Base-by-base conservation (phyloP, 2,113 vertebrate genomes). In the Plecotus auritus region DNA sequence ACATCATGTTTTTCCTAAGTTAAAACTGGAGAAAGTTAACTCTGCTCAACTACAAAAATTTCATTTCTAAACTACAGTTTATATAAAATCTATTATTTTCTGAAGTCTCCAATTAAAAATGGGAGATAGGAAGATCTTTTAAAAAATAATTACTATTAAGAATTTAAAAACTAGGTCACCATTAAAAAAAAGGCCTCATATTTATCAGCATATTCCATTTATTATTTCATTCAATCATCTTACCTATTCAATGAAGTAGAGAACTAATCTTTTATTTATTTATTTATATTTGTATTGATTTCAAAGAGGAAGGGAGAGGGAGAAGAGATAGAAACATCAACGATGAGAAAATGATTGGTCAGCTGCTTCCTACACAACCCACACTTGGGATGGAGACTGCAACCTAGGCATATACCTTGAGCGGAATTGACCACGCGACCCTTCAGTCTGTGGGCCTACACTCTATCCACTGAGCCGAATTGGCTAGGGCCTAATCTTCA, bases 1-100 rank as follows among this genome's bases (percentile, higher is more conserved):
- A 81, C 56, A 87, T 51, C 23, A n/a, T 45, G 35, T 7, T 85
- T 95, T 93, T 80, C 64, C 76, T 93, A 86, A 89, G 26, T 56
- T 89, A 91, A 86, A 86, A 23, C 49, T 70, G 35, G 82, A 95
- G 49, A 88, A 97, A 87, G 90, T 66, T 77, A 95, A 74, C 9
- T 88, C 85, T 85, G 49, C 28, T 85, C 83, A 42, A 40, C 32
- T 17, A 85, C 14, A 64, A 88, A 85, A 85, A 66, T 13, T 42
- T 61, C 49, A 85, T 49, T 81, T 88, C 40, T 85, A 61, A 94
- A 85, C 17, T 54, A 80, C 2, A 85, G n/a, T 61, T 94, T 86
- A 82, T 64, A 76, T 18, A 89, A 70, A 90, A 76, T 82, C 35
- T 61, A 89, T 74, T 81, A 47, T 88, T 40, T 96, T 91, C 70